Conservation (phyloP, 2,797 vertebrate species). For the Chaetophractus vellerosus region DNA sequence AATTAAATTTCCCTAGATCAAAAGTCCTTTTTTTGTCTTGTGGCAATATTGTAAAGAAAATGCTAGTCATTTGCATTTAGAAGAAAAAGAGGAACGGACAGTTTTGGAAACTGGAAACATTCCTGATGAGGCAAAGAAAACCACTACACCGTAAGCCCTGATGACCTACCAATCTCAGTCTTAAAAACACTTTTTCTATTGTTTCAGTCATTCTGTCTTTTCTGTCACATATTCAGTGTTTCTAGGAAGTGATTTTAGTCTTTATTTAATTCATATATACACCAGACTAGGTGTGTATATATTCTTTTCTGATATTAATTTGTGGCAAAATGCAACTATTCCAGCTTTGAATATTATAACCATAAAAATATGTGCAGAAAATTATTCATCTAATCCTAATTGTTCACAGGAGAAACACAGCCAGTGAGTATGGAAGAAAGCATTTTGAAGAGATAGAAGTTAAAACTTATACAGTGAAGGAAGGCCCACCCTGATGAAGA, state of each 20-base stretch:
- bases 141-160: not conserved
- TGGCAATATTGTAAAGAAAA: not conserved
- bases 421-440: not conserved
- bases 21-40: not conserved
- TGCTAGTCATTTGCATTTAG: not conserved
- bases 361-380: slow-evolving; percentile 20
- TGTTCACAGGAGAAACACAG: not conserved
- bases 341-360: slow-evolving; percentile 8
- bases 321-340: slow-evolving; percentile 57
- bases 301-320: slow-evolving; percentile 24
- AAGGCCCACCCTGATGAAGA: too few species aligned
- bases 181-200: not conserved
- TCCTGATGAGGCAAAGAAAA: not conserved
- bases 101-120: not conserved
- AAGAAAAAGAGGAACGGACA: not conserved
- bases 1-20: not conserved
- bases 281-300: not conserved
- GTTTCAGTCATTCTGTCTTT: slow-evolving; percentile 9
- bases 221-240: not conserved
- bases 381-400: not conserved
- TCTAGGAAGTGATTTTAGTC: slow-evolving; percentile 40
- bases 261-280: not conserved
- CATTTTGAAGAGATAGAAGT: slow-evolving; percentile 48
- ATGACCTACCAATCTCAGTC: not conserved
- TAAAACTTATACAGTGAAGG: slow-evolving; percentile 16